Conservation (phyloP, 2,888 invertebrate species). For the Galerucella calmariensis region DNA sequence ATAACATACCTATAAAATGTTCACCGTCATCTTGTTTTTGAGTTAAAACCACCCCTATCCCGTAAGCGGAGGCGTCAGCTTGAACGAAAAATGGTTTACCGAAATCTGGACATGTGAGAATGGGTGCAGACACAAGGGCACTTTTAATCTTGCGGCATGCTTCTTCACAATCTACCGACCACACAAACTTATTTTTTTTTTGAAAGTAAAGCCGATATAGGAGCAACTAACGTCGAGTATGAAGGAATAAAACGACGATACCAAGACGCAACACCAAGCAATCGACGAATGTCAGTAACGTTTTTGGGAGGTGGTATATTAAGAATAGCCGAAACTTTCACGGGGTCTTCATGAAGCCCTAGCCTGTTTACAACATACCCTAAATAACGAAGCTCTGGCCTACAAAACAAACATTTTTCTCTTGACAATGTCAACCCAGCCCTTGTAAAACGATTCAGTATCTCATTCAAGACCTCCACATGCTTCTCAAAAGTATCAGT, state of each 20-base stretch:
- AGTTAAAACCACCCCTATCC: neutral
- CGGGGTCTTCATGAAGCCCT: neutral
- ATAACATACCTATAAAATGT: conserved; percentile 42
- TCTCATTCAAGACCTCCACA: conserved; percentile 37
- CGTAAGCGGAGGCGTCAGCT: too few relatives aligned
- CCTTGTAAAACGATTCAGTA: neutral
- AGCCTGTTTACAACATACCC: neutral
- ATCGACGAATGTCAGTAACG: too few relatives aligned
- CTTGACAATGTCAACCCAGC: neutral
- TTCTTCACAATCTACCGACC: too few relatives aligned
- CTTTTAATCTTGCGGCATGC: neutral
- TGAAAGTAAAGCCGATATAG: conserved; percentile 32
- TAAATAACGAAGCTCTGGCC: too few relatives aligned
- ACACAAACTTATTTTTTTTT: conserved; percentile 35
- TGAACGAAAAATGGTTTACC: neutral
- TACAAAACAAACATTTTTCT: neutral
- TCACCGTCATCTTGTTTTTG: conserved; percentile 40
- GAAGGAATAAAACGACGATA: conserved; percentile 4
- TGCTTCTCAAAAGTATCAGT: conserved; percentile 46
- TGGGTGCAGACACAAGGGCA: too few relatives aligned
- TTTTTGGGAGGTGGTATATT: neutral
- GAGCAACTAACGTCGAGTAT: conserved; percentile 42
- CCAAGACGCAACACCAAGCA: too few relatives aligned
- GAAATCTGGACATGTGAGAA: neutral
- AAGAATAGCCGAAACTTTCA: neutral